phyloP scores from a whole-genome alignment of 1,140 invertebrate species.

The Drosophila kikkawai region DNA sequence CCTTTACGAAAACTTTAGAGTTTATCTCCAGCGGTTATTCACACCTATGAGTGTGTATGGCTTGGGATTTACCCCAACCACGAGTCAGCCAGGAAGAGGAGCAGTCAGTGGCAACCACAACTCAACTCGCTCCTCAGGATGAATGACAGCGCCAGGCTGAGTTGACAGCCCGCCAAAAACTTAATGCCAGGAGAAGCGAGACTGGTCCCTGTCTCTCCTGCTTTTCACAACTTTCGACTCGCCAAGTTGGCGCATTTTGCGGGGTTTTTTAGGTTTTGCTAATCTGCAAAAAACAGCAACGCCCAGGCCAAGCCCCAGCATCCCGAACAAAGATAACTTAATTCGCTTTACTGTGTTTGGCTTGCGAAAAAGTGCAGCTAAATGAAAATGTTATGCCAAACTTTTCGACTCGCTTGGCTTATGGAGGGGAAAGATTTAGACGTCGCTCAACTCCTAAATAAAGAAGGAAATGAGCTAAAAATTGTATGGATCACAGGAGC shows the following conservation, averaged over 20 bases:
- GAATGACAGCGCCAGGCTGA: constrained; percentile 32
- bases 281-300: constrained; percentile 53
- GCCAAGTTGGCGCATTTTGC: too few species aligned
- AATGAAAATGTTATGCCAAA: constrained; percentile 54
- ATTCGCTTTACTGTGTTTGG: constrained; percentile 37
- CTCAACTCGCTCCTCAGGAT: constrained; percentile 20
- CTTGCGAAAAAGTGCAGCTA: constrained; percentile 35
- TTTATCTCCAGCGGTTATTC: constrained; percentile 68
- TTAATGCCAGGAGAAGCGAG: constrained; percentile 25
- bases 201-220: too few species aligned
- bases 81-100: constrained; percentile 9
- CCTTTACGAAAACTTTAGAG: constrained; percentile 24
- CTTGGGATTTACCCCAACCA: constrained; percentile 6
- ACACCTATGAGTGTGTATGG: constrained; percentile 56
- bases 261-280: constrained; percentile 27
- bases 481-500: constrained; percentile 9
- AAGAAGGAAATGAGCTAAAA: constrained; percentile 5
- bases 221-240: too few species aligned
- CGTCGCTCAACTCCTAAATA: constrained; percentile 4
- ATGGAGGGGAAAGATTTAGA: constrained; percentile 18
- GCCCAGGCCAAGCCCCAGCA: neutral
- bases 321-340: constrained; percentile 43
- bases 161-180: constrained; percentile 49
- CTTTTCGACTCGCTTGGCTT: constrained; percentile 40
- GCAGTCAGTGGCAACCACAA: constrained; percentile 17